phyloP scores from a whole-genome alignment of 2,797 vertebrate genomes.

The Sylvilagus floridanus region DNA sequence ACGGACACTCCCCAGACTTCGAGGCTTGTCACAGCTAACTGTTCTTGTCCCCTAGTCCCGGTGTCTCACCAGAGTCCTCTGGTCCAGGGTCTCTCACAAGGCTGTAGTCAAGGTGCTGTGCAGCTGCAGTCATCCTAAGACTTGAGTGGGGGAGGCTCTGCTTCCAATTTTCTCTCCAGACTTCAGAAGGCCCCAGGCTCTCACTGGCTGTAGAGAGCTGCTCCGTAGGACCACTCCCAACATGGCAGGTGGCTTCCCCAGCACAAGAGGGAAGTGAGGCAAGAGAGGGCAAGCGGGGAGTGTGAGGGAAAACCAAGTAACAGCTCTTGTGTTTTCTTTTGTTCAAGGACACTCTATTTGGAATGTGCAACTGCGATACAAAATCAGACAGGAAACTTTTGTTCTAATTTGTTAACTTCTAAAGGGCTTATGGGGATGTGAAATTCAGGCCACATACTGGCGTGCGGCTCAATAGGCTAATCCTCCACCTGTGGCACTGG shows the following conservation, averaged over 20 bases:
- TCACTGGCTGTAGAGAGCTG: neutral
- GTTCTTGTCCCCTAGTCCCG: neutral
- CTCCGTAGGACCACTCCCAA: neutral
- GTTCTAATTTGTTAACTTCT: conserved; percentile 1
- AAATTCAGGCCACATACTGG: neutral
- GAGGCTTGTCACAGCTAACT: neutral
- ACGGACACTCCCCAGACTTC: neutral
- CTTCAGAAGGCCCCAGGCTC: neutral
- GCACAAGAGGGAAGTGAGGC: neutral
- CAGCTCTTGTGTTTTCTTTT: neutral
- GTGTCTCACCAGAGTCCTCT: neutral
- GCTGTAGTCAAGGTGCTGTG: neutral
- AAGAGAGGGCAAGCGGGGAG: neutral
- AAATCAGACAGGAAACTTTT: neutral
- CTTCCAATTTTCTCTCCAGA: neutral
- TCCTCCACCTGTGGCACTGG: too few species aligned
- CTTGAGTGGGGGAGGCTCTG: neutral
- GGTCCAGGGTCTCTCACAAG: neutral
- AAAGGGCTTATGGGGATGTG: neutral
- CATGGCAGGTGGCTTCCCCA: neutral
- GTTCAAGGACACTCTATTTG: neutral
- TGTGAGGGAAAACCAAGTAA: neutral
- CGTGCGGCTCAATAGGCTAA: too few species aligned
- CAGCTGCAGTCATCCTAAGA: neutral
- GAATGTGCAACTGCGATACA: neutral